These are phyloP conservation scores for Cyprichromis sp. DNA, from an alignment of 2,113 vertebrate genomes.

Conservation along the genomic window DNA sequence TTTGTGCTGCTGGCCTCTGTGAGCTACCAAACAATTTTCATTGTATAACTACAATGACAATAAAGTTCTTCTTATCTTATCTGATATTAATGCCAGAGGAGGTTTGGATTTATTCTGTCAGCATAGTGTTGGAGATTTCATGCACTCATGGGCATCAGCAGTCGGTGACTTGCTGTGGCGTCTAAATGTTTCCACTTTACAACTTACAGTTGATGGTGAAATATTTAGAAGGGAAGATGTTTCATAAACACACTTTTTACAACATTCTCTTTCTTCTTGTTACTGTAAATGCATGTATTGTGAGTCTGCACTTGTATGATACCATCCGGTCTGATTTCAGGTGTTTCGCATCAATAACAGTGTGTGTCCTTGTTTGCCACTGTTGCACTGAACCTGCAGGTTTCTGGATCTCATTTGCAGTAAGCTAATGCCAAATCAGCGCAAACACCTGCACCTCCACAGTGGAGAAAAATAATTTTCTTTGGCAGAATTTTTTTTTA, in stretches of 20 bases:
- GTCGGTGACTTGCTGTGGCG: neutral
- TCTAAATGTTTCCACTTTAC: neutral
- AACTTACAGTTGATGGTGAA: neutral
- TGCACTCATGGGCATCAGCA: neutral
- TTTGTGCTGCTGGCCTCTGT: neutral
- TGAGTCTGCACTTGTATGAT: neutral
- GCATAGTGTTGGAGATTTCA: neutral
- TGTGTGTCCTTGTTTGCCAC: constrained; percentile 14
- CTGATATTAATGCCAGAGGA: neutral
- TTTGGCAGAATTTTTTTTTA: neutral
- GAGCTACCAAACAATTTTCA: neutral
- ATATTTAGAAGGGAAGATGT: neutral
- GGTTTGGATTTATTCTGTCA: neutral
- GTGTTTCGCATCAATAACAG: constrained; percentile 8
- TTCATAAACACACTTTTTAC: neutral
- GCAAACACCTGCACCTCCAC: neutral
- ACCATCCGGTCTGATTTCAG: constrained; percentile 6
- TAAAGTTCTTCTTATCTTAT: neutral
- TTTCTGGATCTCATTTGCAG: constrained; percentile 12
- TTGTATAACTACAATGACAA: neutral
- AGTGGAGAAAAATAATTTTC: neutral
- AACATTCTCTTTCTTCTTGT: neutral
- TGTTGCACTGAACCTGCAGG: constrained; percentile 9
- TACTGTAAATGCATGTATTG: neutral
- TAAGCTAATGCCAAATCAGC: constrained; percentile 10